Evolutionary conservation across 2,113 vertebrate species (phyloP).

Genomic region (Ariopsis seemanni): DNA sequence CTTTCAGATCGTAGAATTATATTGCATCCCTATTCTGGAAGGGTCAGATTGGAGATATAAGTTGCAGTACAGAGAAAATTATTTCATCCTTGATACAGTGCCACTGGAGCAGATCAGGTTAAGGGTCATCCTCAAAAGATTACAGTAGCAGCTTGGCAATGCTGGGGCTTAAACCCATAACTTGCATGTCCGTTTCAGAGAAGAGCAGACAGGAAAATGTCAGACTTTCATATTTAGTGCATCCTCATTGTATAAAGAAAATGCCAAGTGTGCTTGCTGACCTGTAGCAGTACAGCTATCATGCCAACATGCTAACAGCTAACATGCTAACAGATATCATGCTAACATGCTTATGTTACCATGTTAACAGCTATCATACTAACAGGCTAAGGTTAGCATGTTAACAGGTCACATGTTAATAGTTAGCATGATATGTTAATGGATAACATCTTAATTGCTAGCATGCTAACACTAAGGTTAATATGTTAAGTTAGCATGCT

Average conservation of each 20-base stretch:
- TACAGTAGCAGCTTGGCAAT: not conserved
- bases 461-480: too few relatives aligned
- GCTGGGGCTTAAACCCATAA: not conserved
- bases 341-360: too few relatives aligned
- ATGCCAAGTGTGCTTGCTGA: too few relatives aligned
- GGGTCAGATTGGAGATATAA: not conserved
- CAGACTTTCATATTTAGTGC: not conserved
- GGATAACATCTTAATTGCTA: too few relatives aligned
- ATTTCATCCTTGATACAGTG: not conserved
- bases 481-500: too few relatives aligned
- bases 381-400: too few relatives aligned
- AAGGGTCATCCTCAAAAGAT: not conserved
- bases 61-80: not conserved
- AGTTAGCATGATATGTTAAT: too few relatives aligned
- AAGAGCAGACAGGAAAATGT: not conserved
- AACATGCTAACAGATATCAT: too few relatives aligned
- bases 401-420: too few relatives aligned
- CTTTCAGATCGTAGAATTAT: not conserved
- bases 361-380: too few relatives aligned
- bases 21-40: not conserved
- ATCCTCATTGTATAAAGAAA: not conserved
- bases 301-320: too few relatives aligned
- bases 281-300: too few relatives aligned
- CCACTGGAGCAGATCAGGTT: not conserved
- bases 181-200: not conserved